Conservation (phyloP, 1,140 invertebrate genomes). For the Atopsyche davidsoni region DNA sequence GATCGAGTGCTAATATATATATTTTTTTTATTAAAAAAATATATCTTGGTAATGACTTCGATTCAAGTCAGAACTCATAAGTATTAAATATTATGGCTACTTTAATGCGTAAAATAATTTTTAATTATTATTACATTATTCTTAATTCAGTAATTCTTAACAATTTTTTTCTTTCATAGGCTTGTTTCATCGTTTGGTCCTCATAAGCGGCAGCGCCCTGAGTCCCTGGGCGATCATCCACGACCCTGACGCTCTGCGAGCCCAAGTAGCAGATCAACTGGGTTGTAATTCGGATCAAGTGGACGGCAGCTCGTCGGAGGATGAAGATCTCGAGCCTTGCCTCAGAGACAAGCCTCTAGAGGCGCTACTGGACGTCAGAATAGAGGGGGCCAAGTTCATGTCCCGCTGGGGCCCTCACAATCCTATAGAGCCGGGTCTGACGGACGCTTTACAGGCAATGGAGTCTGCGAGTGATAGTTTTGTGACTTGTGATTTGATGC, state of each 20-base stretch:
- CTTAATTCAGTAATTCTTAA: too few relatives aligned
- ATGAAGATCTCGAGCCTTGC: conserved; percentile 47
- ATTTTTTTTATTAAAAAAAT: too few relatives aligned
- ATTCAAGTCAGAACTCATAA: too few relatives aligned
- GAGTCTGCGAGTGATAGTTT: conserved; percentile 63
- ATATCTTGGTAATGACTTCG: too few relatives aligned
- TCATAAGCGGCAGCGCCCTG: conserved; percentile 82
- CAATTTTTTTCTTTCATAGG: conserved; percentile 49
- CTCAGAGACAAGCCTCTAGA: conserved; percentile 53
- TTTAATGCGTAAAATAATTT: too few relatives aligned
- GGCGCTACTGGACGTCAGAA: conserved; percentile 55
- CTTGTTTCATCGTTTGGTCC: conserved; percentile 76
- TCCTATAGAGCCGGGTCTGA: conserved; percentile 54
- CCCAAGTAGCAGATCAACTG: conserved; percentile 65
- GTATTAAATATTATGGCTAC: too few relatives aligned
- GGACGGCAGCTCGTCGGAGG: conserved; percentile 21
- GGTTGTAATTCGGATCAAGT: conserved; percentile 47
- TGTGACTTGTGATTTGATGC: conserved; percentile 60
- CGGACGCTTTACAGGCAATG: conserved; percentile 57
- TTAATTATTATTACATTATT: too few relatives aligned
- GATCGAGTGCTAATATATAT: too few relatives aligned
- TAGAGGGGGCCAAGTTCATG: conserved; percentile 57
- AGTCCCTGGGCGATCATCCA: conserved; percentile 75
- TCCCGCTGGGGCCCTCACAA: conserved; percentile 55
- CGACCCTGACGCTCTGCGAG: conserved; percentile 64